These are phyloP conservation scores for Urophycis tenuis DNA, from an alignment of 2,797 vertebrate genomes.

Conservation along the genomic window DNA sequence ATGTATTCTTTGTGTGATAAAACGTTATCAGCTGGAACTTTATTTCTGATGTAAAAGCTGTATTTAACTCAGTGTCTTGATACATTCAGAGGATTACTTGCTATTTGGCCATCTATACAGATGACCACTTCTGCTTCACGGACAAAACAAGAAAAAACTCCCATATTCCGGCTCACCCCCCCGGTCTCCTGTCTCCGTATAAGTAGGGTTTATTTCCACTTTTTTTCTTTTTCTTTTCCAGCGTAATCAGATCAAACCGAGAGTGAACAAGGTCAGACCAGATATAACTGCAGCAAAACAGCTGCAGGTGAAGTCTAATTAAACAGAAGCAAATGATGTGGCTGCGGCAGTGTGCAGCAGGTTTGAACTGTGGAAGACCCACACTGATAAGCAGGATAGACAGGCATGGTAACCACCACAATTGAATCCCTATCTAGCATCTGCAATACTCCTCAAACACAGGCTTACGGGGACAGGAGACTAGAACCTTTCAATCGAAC, in stretches of 20 bases:
- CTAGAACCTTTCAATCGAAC: constrained; percentile 17
- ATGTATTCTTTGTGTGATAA: constrained; percentile 66
- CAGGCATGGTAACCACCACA: constrained; percentile 34
- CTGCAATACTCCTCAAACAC: constrained; percentile 33
- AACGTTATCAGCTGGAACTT: constrained; percentile 47
- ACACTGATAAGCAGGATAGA: constrained; percentile 24
- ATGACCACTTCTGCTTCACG: constrained; percentile 28
- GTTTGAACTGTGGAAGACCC: constrained; percentile 22
- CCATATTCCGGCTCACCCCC: constrained; percentile 6
- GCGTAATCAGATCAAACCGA: neutral
- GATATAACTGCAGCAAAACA: constrained; percentile 18
- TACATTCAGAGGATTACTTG: constrained; percentile 9
- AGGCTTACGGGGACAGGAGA: constrained; percentile 27
- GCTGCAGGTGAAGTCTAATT: constrained; percentile 11
- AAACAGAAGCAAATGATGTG: constrained; percentile 19
- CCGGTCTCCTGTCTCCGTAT: neutral
- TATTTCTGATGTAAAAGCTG: constrained; percentile 41
- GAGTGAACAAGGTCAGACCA: neutral
- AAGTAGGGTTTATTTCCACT: constrained; percentile 9
- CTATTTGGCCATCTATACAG: constrained; percentile 12
- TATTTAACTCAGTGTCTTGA: constrained; percentile 35
- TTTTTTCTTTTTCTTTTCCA: constrained; percentile 24
- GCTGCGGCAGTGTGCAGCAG: constrained; percentile 33
- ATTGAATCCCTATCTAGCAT: constrained; percentile 37
- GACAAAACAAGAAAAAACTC: constrained; percentile 19